phyloP scores from a whole-genome alignment of 2,797 vertebrate genomes.

The Pseudotriccus pelzelni region DNA sequence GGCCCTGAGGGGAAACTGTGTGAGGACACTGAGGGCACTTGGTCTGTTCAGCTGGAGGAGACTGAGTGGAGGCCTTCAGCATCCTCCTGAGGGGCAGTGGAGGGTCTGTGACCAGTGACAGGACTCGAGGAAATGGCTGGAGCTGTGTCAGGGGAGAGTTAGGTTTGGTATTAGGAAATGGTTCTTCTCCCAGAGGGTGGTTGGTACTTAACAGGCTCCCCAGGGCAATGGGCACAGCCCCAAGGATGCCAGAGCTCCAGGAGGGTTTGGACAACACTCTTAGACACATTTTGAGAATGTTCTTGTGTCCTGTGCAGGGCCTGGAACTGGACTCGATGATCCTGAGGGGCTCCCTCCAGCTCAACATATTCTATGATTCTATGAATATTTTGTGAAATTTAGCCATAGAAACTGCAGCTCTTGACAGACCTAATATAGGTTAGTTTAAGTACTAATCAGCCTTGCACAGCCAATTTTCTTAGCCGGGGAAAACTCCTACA shows the following conservation, averaged over 20 bases:
- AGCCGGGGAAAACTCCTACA: neutral
- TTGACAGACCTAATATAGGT: neutral
- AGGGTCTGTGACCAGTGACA: neutral
- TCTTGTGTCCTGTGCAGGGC: neutral
- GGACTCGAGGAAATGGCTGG: neutral
- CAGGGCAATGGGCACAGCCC: neutral
- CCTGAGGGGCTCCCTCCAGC: neutral
- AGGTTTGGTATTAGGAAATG: neutral
- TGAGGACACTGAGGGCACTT: neutral
- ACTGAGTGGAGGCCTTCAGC: neutral
- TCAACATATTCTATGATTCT: neutral
- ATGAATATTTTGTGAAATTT: neutral
- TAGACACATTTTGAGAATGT: accelerated
- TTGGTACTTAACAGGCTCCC: neutral
- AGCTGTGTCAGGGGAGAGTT: neutral
- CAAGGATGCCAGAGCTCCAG: accelerated
- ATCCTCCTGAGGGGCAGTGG: neutral
- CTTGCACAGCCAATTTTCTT: neutral
- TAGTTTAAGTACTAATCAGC: neutral
- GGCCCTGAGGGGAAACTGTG: neutral
- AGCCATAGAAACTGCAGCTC: neutral
- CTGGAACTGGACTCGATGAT: accelerated
- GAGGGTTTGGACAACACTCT: accelerated
- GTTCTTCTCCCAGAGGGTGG: neutral
- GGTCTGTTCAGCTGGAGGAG: neutral